Percentiles rank a stretch among this genome's conserved stretches.
These are phyloP conservation scores for Hippoglossus stenolepis DNA, from an alignment of 2,113 vertebrate species.

Conservation along the genomic window DNA sequence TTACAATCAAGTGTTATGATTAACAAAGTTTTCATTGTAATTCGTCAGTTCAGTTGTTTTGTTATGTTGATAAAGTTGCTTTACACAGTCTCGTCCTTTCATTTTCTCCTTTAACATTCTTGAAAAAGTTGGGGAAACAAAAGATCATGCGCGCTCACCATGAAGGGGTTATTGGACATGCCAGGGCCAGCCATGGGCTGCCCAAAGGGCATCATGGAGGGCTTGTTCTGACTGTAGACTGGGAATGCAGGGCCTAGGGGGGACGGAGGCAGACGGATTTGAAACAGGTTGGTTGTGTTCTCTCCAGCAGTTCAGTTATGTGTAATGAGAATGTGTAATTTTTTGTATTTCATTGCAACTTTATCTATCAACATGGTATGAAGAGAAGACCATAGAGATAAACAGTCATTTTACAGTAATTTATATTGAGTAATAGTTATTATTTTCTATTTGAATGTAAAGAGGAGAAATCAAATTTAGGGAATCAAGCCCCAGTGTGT, in stretches of 20 bases:
- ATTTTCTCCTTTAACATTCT: background rate
- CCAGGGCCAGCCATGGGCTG: slow-evolving; percentile 88
- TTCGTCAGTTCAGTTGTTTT: background rate
- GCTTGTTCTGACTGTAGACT: slow-evolving; percentile 92
- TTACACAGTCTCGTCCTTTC: background rate
- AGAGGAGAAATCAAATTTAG: background rate
- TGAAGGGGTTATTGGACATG: slow-evolving; percentile 96
- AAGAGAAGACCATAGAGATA: slow-evolving; percentile 12
- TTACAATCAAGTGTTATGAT: background rate
- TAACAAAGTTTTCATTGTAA: background rate
- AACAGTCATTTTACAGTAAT: background rate
- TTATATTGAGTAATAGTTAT: background rate
- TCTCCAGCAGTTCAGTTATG: background rate
- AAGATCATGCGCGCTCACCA: slow-evolving; percentile 83
- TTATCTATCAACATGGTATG: background rate
- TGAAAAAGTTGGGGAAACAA: background rate
- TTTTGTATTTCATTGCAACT: slow-evolving; percentile 8
- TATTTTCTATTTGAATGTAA: background rate
- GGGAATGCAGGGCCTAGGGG: slow-evolving; percentile 91
- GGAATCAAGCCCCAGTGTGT: slow-evolving; percentile 10
- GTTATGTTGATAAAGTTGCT: background rate
- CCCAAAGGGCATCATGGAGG: slow-evolving; percentile 91
- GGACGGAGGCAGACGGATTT: slow-evolving; percentile 8
- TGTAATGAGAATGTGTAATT: background rate
- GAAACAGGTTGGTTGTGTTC: slow-evolving; percentile 3